These are phyloP conservation scores for Chironomus riparius DNA, from an alignment of 2,888 invertebrate species.

Conservation along the genomic window DNA sequence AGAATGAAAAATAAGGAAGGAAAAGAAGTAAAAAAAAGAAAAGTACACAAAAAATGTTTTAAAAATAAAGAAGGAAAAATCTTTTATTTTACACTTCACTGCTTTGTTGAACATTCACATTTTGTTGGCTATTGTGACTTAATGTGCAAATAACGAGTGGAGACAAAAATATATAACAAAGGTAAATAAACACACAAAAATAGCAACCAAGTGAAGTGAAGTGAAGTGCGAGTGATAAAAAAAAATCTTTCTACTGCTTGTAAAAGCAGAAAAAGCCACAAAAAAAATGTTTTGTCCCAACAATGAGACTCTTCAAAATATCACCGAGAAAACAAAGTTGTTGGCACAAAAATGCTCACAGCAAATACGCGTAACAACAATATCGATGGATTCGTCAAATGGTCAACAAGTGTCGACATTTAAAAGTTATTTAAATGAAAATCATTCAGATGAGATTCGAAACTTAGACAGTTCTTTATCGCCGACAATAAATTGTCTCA, in stretches of 20 bases:
- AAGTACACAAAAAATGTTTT: no score
- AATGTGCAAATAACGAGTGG: no score
- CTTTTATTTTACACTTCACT: no score
- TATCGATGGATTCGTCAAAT: background rate
- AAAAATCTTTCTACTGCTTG: background rate
- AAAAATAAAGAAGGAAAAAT: no score
- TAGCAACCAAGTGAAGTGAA: background rate
- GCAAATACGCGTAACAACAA: conserved; percentile 32
- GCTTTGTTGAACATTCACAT: no score
- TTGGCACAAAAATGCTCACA: conserved; percentile 39
- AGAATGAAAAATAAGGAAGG: no score
- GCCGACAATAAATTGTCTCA: conserved; percentile 6
- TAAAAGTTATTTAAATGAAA: conserved; percentile 6
- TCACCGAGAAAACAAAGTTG: conserved; percentile 35
- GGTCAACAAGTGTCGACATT: conserved; percentile 9
- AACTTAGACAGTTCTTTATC: background rate
- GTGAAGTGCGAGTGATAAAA: no score
- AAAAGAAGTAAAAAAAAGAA: no score
- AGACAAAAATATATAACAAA: no score
- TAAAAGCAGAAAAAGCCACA: background rate
- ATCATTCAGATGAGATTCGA: background rate
- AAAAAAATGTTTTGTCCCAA: conserved; percentile 38
- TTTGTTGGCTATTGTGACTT: no score
- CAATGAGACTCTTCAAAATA: conserved; percentile 35
- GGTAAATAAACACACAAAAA: background rate